Evolutionary conservation across 2,797 vertebrate species (phyloP).

Genomic region (Sebastes oblongus): DNA sequence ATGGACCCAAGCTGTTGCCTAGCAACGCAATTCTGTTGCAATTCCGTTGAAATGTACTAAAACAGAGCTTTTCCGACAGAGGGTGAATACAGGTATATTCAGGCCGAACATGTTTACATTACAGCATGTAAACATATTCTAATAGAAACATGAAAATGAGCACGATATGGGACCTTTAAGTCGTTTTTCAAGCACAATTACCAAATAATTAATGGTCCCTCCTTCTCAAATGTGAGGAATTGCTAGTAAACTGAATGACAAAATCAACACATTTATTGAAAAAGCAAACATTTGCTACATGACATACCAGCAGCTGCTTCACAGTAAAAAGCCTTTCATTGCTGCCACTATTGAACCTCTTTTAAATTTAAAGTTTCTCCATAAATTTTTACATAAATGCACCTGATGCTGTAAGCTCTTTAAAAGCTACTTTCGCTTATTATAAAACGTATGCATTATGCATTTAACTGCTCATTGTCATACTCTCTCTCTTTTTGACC

Average conservation of each 20-base stretch:
- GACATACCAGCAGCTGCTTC: not conserved
- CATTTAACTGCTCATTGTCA: not conserved
- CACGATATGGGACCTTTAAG: too few relatives aligned
- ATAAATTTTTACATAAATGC: not conserved
- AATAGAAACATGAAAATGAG: too few relatives aligned
- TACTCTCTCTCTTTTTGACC: not conserved
- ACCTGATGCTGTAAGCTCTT: not conserved
- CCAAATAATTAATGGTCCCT: not conserved
- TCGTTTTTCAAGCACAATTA: not conserved
- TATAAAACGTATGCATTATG: not conserved
- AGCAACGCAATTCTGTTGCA: too few relatives aligned
- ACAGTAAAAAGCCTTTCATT: not conserved
- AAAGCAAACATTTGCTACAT: not conserved
- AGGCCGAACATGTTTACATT: too few relatives aligned
- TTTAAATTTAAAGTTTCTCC: not conserved
- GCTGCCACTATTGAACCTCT: not conserved
- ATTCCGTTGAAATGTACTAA: too few relatives aligned
- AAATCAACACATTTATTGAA: not conserved
- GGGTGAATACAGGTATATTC: too few relatives aligned
- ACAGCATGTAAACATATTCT: too few relatives aligned
- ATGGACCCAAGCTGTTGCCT: too few relatives aligned
- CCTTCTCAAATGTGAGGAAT: not conserved
- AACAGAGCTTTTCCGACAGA: too few relatives aligned
- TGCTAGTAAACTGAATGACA: not conserved
- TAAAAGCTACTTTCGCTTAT: not conserved